Evolutionary conservation across 1,140 invertebrate species (phyloP), one percentile per base, ranked within the genome.

Genomic region (Streblospio benedicti): DNA sequence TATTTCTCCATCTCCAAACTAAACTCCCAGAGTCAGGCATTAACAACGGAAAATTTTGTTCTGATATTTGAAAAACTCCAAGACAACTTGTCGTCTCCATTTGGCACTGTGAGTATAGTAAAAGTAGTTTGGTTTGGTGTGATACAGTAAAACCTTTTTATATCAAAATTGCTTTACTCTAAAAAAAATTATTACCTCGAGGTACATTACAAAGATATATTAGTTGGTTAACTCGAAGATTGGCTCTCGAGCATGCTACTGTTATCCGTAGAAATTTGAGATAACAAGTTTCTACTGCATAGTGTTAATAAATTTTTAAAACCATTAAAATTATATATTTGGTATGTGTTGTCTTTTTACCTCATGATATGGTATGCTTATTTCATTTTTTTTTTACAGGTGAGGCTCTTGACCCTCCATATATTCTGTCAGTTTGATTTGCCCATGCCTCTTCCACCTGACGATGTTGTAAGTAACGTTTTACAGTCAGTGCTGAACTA

Each of bases 371-470:
- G 65, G 14, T 44, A 43, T 27, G 32, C 44, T 23, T 61, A 47
- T 2, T 32, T 31, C 51, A 44, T 57, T 51, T 53, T 65, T n/a
- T 79, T 57, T 32, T 70, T 70, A 56, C 72, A 85, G 81, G 76
- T 88, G 16, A 81, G 89, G 16, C 71, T 87, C 2, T 72, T 86
- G 23, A 85, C 85, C 4, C 76, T 85, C 1, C 85, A 88, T 67
- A 83, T 90, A 31, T 84, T 89, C 67, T 84, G 85, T 30, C 71
- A 86, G 18, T 88, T 90, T 72, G 81, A 85, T 57, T 70, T 67
- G 30, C 73, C 57, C 44, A 58, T 72, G 18, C 70, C 70, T 56
- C 63, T 63, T 56, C 28, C 72, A 52, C 68, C 79, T 67, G 78
- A 81, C 71, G 73, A 38, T 20, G 69, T 69, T 33, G 58, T 53